phyloP scores from a whole-genome alignment of 2,113 vertebrate genomes.

The Terrapene triunguis region DNA sequence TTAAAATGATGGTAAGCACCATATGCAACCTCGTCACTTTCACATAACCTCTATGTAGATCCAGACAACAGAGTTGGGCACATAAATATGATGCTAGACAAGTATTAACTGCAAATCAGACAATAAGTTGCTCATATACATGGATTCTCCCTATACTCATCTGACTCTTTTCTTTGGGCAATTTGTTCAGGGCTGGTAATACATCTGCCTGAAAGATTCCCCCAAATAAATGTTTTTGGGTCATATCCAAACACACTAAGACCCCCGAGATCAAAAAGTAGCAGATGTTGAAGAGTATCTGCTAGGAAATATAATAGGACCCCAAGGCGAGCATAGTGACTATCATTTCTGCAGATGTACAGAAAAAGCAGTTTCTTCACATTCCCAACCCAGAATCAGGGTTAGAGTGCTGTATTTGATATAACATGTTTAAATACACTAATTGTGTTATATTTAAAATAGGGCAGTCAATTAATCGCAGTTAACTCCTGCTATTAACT shows the following conservation, averaged over 20 bases:
- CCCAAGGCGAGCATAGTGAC: background rate
- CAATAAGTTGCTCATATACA: too few species aligned
- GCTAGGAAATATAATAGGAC: background rate
- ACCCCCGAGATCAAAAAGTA: background rate
- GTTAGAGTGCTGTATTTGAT: background rate
- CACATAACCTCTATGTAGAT: background rate
- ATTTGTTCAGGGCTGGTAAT: background rate
- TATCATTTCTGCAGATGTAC: background rate
- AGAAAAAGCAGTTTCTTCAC: background rate
- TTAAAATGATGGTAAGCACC: background rate
- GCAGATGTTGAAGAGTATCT: background rate
- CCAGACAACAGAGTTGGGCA: background rate
- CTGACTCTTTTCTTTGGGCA: background rate
- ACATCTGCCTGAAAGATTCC: background rate
- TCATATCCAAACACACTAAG: background rate
- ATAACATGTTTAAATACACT: background rate
- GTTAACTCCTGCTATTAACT: too few species aligned
- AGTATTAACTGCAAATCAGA: too few species aligned
- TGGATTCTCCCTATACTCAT: too few species aligned
- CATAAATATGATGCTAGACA: background rate
- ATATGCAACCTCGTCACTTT: background rate
- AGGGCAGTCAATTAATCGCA: too few species aligned
- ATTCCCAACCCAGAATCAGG: background rate
- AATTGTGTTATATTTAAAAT: background rate
- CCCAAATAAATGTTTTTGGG: background rate